Percentiles rank a stretch among this genome's conserved stretches.
These are phyloP conservation scores for Helicoverpa zea DNA, from an alignment of 1,140 invertebrate species.

Conservation along the genomic window DNA sequence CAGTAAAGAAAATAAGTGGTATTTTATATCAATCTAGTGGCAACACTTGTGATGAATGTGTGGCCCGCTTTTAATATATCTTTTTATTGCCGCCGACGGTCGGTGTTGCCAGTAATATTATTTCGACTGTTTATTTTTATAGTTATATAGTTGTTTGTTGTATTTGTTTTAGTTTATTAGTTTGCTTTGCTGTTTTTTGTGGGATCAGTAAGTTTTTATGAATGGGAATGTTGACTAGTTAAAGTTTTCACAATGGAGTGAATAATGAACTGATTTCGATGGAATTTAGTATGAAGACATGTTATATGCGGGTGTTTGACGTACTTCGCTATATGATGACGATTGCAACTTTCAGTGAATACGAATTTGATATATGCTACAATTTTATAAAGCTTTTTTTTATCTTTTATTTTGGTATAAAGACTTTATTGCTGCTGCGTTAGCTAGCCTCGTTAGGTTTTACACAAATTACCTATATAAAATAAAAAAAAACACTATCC, in stretches of 20 bases:
- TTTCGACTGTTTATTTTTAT: conserved; percentile 38
- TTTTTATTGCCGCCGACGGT: conserved; percentile 72
- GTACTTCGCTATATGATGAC: too few relatives aligned
- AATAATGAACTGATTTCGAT: too few relatives aligned
- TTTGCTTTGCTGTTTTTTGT: conserved; percentile 1
- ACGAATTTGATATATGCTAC: too few relatives aligned
- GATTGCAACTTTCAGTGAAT: too few relatives aligned
- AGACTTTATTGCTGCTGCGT: too few relatives aligned
- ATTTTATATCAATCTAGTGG: conserved; percentile 77
- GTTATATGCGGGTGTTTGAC: too few relatives aligned
- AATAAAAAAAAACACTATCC: too few relatives aligned
- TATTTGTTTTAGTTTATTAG: conserved; percentile 17
- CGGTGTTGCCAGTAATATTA: conserved; percentile 8
- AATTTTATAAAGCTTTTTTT: too few relatives aligned
- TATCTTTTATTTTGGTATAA: too few relatives aligned
- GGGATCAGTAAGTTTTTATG: neutral
- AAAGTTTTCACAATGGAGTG: neutral
- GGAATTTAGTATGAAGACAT: too few relatives aligned
- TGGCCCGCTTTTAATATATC: conserved; percentile 76
- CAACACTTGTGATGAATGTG: conserved; percentile 79
- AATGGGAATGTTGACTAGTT: neutral
- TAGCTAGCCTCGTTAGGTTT: too few relatives aligned
- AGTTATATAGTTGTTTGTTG: conserved; percentile 7
- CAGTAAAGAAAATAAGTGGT: conserved; percentile 54
- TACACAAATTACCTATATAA: too few relatives aligned